Evolutionary conservation across 2,113 vertebrate species (phyloP), one percentile per base, ranked within the genome.

Genomic region (Eptesicus fuscus): DNA sequence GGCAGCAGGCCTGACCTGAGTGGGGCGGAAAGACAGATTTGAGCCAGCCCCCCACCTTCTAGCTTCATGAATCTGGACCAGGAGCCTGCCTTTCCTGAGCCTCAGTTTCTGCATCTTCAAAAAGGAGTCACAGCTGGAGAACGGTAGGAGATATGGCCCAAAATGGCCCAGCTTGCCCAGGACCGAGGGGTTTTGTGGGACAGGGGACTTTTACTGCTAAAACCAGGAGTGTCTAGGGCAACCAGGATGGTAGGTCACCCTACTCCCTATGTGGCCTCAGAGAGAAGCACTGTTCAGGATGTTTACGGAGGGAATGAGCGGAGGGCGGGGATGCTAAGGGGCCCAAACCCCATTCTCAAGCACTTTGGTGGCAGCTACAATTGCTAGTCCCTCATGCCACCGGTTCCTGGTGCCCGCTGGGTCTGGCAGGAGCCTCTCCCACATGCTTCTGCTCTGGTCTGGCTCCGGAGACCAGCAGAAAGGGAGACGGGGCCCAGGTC

Each of bases 321-420:
- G 74, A 67, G 13, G 14, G 49, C 17, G 5, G 67, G 5, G n/a
- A 20, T 67, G 42, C 67, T 18, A 18, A 61, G 61, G 22, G 3
- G 6, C 71, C 51, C 32, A 28, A 28, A 42, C 32, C 22, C 28
- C 9, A 22, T 28, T 73, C 80, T 22, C 2, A 1, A 77, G 35
- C 44, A 63, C 12, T 51, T 83, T 37, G n/a, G 59, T 49, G 63
- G 37, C 35, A 51, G 61, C 51, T 80, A 25, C 30, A 40, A 67
- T 49, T 77, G n/a, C 25, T 61, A 0, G 0, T 40, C 53, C 49
- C 74, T 83, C 74, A 56, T 79, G 85, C 9, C 76, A 73, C 51
- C 11, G 0, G 0, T 47, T 90, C 84, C 59, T 59, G 6, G 20
- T 56, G 40, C 73, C 40, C 1, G 0, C 7, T 9, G n/a, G 37